These are phyloP conservation scores for Myxocyprinus asiaticus DNA, from an alignment of 2,113 vertebrate genomes.

Conservation along the genomic window DNA sequence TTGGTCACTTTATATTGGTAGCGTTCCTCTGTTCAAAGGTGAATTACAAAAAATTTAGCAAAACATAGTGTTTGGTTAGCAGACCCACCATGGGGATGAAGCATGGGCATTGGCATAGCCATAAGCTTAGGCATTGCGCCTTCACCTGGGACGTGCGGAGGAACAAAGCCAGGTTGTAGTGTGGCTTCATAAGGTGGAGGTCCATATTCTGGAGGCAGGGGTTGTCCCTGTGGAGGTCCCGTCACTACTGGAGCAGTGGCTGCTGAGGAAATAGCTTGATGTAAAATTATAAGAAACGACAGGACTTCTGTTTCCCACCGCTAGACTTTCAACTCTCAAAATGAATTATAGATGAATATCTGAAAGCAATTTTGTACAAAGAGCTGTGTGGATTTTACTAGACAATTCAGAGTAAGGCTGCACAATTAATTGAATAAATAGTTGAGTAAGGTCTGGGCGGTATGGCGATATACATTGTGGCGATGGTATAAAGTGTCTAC, in stretches of 20 bases:
- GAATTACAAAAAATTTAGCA: no score
- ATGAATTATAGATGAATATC: no score
- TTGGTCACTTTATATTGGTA: no score
- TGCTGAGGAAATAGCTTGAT: constrained; percentile 55
- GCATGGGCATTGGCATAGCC: constrained; percentile 71
- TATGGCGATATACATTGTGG: no score
- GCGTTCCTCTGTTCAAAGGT: no score
- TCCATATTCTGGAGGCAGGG: constrained; percentile 85
- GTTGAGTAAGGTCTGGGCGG: no score
- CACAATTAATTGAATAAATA: no score
- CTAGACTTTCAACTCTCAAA: no score
- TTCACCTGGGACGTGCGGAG: constrained; percentile 85
- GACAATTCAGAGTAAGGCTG: no score
- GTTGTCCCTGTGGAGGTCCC: constrained; percentile 79
- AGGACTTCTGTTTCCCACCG: neutral
- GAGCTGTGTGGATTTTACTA: no score
- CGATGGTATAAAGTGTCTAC: no score
- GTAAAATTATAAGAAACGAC: neutral
- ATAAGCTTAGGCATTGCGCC: constrained; percentile 74
- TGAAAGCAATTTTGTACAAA: no score
- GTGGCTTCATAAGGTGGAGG: constrained; percentile 90
- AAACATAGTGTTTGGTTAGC: neutral
- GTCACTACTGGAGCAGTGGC: constrained; percentile 69
- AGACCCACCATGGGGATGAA: constrained; percentile 77
- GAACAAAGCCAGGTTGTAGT: constrained; percentile 81